Base-by-base conservation (phyloP, 2,797 vertebrate genomes). In the Typhlichthys eigenmanni region DNA sequence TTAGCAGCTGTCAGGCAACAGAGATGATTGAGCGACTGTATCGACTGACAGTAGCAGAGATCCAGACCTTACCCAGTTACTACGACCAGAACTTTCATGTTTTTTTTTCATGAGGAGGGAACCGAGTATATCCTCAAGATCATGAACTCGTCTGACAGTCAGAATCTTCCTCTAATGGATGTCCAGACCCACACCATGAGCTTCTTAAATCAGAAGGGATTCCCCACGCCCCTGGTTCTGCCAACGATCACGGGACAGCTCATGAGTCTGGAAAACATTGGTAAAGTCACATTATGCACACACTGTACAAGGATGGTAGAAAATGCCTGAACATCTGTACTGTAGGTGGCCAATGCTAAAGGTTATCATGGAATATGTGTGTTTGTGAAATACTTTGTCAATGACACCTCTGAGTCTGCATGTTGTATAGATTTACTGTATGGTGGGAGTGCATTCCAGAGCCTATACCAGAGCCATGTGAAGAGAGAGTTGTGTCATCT, bases 31-130 rank as follows among this genome's bases (percentile, higher is more conserved):
- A 74, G n/a, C 85, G 73, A 0, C 61, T 95, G 5, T 96, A 90
- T 71, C 92, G 91, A 0, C 47, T 94, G 10, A 88, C 78, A 2
- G 82, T 85, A 9, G 72, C 64, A 0, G 64, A 80, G 62, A 79
- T 95, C 47, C 58, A 32, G 59, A 75, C 85, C 0, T 84, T 97
- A 12, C 94, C 94, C 3, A 95, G 95, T 85, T 96, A 95, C 0
- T 74, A 87, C 0, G 95, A 97, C 65, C 95, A 96, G 75, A 96
- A 97, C 79, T 94, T 95, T 65, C 80, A 85, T 0, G 62, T 95
- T 55, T 1, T 49, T 0, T 47, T n/a, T n/a, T n/a, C n/a, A 76
- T 10, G 48, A 53, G 4, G 68, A 80, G 8, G 69, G 80, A 0
- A 38, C 16, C 0, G 89, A 94, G 4, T 95, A 81, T 0, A 78